Evolutionary conservation across 1,140 invertebrate species (phyloP).

Genomic region (Drosophila kepulauana): DNA sequence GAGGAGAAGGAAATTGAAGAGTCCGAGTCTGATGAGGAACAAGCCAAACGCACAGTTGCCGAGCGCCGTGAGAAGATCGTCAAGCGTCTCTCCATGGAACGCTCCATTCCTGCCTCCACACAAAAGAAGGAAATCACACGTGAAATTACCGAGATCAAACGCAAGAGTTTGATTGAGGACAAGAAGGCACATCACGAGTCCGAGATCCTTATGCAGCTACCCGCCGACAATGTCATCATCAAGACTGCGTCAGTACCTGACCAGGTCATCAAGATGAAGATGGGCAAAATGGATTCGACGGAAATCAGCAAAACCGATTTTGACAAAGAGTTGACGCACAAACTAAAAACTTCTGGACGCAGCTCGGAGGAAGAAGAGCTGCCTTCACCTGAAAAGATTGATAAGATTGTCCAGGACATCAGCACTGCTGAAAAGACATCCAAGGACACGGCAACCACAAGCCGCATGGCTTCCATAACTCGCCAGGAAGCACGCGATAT

Average conservation of each 20-base stretch:
- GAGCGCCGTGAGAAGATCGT: constrained; percentile 90
- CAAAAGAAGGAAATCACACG: constrained; percentile 89
- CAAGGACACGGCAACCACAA: constrained; percentile 54
- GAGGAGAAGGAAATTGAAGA: constrained; percentile 89
- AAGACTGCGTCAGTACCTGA: constrained; percentile 79
- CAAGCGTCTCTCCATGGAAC: constrained; percentile 88
- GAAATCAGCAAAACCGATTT: constrained; percentile 84
- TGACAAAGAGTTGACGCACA: constrained; percentile 82
- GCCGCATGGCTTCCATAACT: constrained; percentile 62
- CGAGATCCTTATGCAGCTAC: constrained; percentile 85
- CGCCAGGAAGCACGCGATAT: constrained; percentile 74
- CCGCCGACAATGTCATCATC: constrained; percentile 83
- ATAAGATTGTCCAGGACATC: constrained; percentile 78
- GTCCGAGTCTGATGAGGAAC: constrained; percentile 87
- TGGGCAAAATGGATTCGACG: constrained; percentile 77
- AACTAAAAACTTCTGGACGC: constrained; percentile 77
- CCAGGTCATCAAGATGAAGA: constrained; percentile 84
- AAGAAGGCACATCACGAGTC: constrained; percentile 87
- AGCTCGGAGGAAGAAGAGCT: constrained; percentile 79
- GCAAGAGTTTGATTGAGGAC: constrained; percentile 87
- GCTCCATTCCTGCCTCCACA: constrained; percentile 88
- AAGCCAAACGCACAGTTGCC: constrained; percentile 88
- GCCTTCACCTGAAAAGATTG: constrained; percentile 51
- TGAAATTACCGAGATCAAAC: constrained; percentile 89
- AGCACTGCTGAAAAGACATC: constrained; percentile 69